These are phyloP conservation scores for Rhombomys opimus DNA, from an alignment of 2,113 vertebrate genomes.

Conservation along the genomic window DNA sequence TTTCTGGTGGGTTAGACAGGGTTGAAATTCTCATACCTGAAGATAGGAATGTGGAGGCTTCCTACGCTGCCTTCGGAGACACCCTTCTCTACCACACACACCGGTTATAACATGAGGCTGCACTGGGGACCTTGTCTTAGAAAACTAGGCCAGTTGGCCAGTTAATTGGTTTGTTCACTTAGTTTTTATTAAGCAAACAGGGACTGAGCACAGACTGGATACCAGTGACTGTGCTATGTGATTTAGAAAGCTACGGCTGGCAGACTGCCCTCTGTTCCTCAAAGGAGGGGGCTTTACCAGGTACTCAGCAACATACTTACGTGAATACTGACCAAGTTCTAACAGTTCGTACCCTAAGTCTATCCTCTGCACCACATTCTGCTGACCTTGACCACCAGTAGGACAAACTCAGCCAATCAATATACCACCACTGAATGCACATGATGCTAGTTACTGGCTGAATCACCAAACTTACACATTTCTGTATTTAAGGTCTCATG, in stretches of 20 bases:
- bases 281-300: not conserved
- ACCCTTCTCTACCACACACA: not conserved
- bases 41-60: not conserved
- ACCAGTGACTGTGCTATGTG: not conserved
- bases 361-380: not conserved
- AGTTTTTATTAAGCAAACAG: constrained; percentile 42
- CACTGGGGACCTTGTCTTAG: constrained; percentile 9
- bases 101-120: not conserved
- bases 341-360: not conserved
- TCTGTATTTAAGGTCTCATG: not conserved
- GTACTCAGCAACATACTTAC: constrained; percentile 29
- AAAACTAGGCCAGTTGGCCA: not conserved
- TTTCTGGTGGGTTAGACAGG: constrained; percentile 37
- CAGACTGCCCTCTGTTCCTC: constrained; percentile 21
- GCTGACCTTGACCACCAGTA: not conserved
- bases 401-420: constrained; percentile 5
- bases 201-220: not conserved
- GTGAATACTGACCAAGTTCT: not conserved
- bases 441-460: not conserved
- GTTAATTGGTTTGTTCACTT: constrained; percentile 52
- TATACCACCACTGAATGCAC: not conserved
- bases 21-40: constrained; percentile 15
- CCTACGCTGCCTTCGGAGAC: not conserved
- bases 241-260: constrained; percentile 30
- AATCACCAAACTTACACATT: not conserved